These are phyloP conservation scores for Euplexia lucipara DNA, from an alignment of 2,888 invertebrate species.

Conservation along the genomic window DNA sequence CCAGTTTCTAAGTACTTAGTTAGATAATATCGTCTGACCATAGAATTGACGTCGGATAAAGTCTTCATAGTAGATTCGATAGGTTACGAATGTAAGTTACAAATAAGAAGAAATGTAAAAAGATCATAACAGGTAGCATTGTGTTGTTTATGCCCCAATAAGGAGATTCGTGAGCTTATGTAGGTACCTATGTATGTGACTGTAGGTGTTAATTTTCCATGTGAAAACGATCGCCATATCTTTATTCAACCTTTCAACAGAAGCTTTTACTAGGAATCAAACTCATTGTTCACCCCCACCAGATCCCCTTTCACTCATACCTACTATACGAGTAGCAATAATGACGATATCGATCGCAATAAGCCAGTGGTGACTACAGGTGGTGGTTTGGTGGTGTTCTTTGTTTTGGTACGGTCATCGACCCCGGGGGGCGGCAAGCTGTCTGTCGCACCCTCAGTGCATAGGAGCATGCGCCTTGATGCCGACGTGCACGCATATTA, in stretches of 20 bases:
- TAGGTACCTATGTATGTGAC: too few relatives aligned
- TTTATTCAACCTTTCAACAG: not conserved
- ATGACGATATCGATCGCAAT: conserved; percentile 56
- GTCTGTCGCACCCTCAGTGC: conserved; percentile 81
- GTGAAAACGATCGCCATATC: not conserved
- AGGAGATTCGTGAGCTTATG: too few relatives aligned
- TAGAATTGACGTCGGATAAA: too few relatives aligned
- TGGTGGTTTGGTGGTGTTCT: conserved; percentile 78
- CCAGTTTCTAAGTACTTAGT: too few relatives aligned
- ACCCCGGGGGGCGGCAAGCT: conserved; percentile 79
- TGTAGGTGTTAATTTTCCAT: too few relatives aligned
- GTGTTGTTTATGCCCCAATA: too few relatives aligned
- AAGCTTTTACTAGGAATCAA: not conserved
- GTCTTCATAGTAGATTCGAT: too few relatives aligned
- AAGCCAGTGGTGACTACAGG: conserved; percentile 74
- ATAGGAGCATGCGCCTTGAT: conserved; percentile 71
- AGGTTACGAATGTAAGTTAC: too few relatives aligned
- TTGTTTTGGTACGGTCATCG: conserved; percentile 87
- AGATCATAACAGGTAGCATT: too few relatives aligned
- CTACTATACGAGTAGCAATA: conserved; percentile 35
- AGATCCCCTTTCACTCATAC: conserved; percentile 22
- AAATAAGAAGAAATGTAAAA: too few relatives aligned
- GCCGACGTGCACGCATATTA: conserved; percentile 66
- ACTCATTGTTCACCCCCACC: conserved; percentile 9
- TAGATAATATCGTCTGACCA: too few relatives aligned